Evolutionary conservation across 2,888 invertebrate genomes (phyloP).

Genomic region (Lydus trimaculatus): DNA sequence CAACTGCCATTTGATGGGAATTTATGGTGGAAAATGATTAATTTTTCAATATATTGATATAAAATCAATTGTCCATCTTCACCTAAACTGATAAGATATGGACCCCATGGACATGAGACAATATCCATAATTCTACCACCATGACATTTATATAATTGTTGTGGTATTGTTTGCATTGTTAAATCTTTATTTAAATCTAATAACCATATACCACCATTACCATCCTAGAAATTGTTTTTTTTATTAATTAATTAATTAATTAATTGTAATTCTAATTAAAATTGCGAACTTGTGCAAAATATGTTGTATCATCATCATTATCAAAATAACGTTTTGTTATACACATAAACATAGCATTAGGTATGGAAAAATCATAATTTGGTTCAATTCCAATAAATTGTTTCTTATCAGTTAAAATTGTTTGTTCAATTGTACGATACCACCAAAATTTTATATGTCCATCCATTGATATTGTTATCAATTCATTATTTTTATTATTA

Average conservation of each 20-base stretch:
- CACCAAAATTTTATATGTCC: slow-evolving; percentile 87
- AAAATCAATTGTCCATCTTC: slow-evolving; percentile 76
- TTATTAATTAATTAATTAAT: no score
- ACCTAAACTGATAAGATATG: slow-evolving; percentile 77
- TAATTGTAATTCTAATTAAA: background rate
- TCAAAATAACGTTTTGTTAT: slow-evolving; percentile 62
- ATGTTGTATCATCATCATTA: slow-evolving; percentile 57
- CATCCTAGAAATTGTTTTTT: slow-evolving; percentile 65
- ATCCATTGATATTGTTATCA: slow-evolving; percentile 68
- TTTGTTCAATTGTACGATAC: slow-evolving; percentile 89
- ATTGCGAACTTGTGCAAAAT: slow-evolving; percentile 79
- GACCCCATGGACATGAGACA: slow-evolving; percentile 72
- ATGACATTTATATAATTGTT: slow-evolving; percentile 71
- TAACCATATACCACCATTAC: slow-evolving; percentile 82
- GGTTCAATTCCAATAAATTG: slow-evolving; percentile 84
- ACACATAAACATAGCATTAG: slow-evolving; percentile 61
- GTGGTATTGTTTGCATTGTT: slow-evolving; percentile 56
- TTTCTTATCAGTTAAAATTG: slow-evolving; percentile 83
- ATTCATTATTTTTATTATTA: slow-evolving; percentile 49
- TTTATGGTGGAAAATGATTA: slow-evolving; percentile 67
- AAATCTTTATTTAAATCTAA: slow-evolving; percentile 69
- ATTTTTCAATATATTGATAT: slow-evolving; percentile 71
- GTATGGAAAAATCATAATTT: slow-evolving; percentile 78
- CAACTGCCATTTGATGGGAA: slow-evolving; percentile 67
- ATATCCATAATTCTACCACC: slow-evolving; percentile 77